Conservation (phyloP, 2,888 invertebrate genomes). For the Atethmia centrago region DNA sequence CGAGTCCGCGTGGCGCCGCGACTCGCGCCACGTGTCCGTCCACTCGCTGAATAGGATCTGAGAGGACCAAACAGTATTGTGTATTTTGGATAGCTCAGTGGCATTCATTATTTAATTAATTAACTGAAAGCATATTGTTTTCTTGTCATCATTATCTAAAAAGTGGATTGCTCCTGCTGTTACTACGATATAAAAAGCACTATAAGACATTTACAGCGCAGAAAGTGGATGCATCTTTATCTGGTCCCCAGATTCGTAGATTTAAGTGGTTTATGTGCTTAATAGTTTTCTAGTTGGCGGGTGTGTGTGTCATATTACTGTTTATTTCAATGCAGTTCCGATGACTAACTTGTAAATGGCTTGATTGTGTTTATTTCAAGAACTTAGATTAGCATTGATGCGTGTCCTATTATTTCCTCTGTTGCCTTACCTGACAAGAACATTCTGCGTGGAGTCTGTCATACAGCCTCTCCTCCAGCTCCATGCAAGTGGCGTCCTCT, state of each 20-base stretch:
- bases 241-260: not conserved
- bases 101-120: too few relatives aligned
- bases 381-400: not conserved
- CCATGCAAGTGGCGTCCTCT: conserved; percentile 95
- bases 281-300: not conserved
- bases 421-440: conserved; percentile 89
- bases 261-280: not conserved
- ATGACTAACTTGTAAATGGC: not conserved
- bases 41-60: conserved; percentile 90
- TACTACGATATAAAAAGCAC: not conserved
- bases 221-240: not conserved
- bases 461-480: conserved; percentile 95
- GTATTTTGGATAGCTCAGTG: not conserved
- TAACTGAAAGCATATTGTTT: not conserved
- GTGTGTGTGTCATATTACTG: not conserved
- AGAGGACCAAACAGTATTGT: not conserved
- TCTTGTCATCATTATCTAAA: not conserved
- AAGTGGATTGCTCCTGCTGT: not conserved
- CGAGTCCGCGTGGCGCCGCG: conserved; percentile 93
- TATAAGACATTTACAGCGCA: not conserved
- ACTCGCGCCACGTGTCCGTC: conserved; percentile 94
- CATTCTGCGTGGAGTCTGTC: conserved; percentile 94
- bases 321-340: not conserved
- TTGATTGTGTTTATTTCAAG: not conserved
- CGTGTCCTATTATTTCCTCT: not conserved